Evolutionary conservation across 2,797 vertebrate genomes (phyloP).

Genomic region (Anolis apletophallus): DNA sequence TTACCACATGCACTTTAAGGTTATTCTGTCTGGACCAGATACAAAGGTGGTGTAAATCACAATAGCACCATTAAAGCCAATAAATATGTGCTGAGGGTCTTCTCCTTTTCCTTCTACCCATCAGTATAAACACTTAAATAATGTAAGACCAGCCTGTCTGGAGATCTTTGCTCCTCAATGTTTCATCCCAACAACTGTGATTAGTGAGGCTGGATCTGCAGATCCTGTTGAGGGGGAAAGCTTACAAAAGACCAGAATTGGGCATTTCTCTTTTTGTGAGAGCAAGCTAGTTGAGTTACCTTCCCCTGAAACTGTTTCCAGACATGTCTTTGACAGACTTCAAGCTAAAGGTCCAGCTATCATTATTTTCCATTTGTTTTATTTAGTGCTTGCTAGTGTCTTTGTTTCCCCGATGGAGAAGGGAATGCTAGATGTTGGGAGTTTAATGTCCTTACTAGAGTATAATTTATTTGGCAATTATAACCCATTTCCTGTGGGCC

Average conservation of each 20-base stretch:
- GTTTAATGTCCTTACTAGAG: constrained; percentile 19
- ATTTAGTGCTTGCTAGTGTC: constrained; percentile 27
- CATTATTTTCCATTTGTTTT: constrained; percentile 24
- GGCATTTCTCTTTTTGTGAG: constrained; percentile 29
- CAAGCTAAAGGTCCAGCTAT: neutral
- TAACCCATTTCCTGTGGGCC: neutral
- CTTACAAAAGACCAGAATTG: neutral
- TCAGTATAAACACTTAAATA: constrained; percentile 51
- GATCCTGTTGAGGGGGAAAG: constrained; percentile 5
- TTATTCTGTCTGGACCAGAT: constrained; percentile 48
- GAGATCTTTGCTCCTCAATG: constrained; percentile 9
- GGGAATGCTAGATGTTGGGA: neutral
- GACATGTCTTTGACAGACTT: neutral
- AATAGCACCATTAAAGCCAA: constrained; percentile 44
- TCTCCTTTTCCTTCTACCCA: constrained; percentile 21
- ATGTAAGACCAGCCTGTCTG: constrained; percentile 9
- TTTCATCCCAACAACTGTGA: constrained; percentile 13
- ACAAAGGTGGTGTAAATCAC: constrained; percentile 57
- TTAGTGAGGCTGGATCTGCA: constrained; percentile 17
- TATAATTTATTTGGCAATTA: neutral
- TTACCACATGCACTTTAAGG: constrained; percentile 45
- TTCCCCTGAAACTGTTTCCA: constrained; percentile 6
- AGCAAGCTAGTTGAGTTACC: constrained; percentile 12
- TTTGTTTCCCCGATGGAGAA: constrained; percentile 5
- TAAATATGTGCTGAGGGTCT: constrained; percentile 58